These are phyloP conservation scores for Spongilla lacustris DNA, from an alignment of 37 sponge, comb jelly and placozoan species.

Conservation along the genomic window DNA sequence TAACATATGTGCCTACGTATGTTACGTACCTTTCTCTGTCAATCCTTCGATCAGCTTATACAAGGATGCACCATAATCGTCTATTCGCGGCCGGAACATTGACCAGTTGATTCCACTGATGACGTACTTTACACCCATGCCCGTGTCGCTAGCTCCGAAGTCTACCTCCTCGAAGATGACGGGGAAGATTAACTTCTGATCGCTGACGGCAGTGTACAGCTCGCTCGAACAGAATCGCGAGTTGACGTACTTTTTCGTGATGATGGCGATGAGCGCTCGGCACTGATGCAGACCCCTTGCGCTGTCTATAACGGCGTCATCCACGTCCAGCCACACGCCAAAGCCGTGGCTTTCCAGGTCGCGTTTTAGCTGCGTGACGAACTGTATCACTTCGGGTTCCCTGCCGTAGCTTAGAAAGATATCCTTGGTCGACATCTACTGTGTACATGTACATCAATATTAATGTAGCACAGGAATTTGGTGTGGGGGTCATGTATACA, in stretches of 20 bases:
- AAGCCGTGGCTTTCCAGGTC: slow-evolving; percentile 53
- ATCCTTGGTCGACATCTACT: slow-evolving; percentile 24
- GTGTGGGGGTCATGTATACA: too few species aligned
- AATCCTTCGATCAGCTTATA: slow-evolving; percentile 50
- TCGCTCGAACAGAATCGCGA: slow-evolving; percentile 71
- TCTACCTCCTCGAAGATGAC: slow-evolving; percentile 72
- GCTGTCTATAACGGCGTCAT: slow-evolving; percentile 61
- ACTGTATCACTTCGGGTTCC: slow-evolving; percentile 28
- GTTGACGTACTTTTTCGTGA: slow-evolving; percentile 67
- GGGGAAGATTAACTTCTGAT: slow-evolving; percentile 74
- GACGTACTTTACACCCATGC: slow-evolving; percentile 70
- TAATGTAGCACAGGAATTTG: too few species aligned
- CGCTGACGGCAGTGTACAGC: slow-evolving; percentile 75
- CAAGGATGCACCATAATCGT: slow-evolving; percentile 55
- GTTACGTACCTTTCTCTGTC: slow-evolving; percentile 62
- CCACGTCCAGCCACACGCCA: slow-evolving; percentile 62
- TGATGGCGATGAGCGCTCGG: slow-evolving; percentile 52
- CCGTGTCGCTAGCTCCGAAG: slow-evolving; percentile 40
- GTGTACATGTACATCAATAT: too few species aligned
- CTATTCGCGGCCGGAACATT: slow-evolving; percentile 63
- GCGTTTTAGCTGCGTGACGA: slow-evolving; percentile 24
- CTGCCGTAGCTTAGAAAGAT: slow-evolving; percentile 69
- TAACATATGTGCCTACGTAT: too few species aligned
- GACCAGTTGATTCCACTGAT: slow-evolving; percentile 81
- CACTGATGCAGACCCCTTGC: slow-evolving; percentile 67